Percentiles rank a stretch among this genome's conserved stretches.
Evolutionary conservation across 2,888 invertebrate species (phyloP).

Genomic region (Pimpla rufipes): DNA sequence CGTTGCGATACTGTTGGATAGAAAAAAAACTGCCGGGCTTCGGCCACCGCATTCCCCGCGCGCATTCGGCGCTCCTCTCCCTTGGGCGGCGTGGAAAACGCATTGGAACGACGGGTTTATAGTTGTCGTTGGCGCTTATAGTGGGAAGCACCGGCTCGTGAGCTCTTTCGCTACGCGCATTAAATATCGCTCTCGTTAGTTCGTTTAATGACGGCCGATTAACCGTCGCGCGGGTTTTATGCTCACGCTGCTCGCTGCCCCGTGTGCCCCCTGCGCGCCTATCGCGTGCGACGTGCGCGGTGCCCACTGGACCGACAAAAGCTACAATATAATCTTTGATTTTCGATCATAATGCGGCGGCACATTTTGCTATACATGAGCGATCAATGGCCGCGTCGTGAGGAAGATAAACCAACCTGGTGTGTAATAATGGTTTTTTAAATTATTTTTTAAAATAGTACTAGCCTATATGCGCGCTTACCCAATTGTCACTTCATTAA

Average conservation of each 20-base stretch:
- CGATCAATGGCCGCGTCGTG: not conserved
- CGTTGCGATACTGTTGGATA: slow-evolving; percentile 7
- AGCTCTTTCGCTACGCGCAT: slow-evolving; percentile 10
- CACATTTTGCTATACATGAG: not conserved
- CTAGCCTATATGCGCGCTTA: no score
- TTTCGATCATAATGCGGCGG: slow-evolving; percentile 15
- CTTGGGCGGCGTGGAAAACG: not conserved
- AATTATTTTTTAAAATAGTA: no score
- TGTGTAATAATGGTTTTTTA: not conserved
- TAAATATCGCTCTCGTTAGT: slow-evolving; percentile 44
- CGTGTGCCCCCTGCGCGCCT: not conserved
- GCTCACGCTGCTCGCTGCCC: not conserved
- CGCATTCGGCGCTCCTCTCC: not conserved
- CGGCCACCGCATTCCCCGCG: not conserved
- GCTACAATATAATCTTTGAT: slow-evolving; percentile 38
- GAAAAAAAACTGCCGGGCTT: not conserved
- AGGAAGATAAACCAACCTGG: not conserved
- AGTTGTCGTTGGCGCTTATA: slow-evolving; percentile 21
- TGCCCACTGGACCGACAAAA: slow-evolving; percentile 19
- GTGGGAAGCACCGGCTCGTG: slow-evolving; percentile 8
- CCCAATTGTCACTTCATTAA: no score
- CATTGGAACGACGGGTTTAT: slow-evolving; percentile 36
- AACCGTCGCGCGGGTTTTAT: slow-evolving; percentile 19
- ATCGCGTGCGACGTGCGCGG: not conserved
- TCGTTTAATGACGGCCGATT: slow-evolving; percentile 48